Conservation (phyloP, 2,888 invertebrate species). For the Spodoptera picta region DNA sequence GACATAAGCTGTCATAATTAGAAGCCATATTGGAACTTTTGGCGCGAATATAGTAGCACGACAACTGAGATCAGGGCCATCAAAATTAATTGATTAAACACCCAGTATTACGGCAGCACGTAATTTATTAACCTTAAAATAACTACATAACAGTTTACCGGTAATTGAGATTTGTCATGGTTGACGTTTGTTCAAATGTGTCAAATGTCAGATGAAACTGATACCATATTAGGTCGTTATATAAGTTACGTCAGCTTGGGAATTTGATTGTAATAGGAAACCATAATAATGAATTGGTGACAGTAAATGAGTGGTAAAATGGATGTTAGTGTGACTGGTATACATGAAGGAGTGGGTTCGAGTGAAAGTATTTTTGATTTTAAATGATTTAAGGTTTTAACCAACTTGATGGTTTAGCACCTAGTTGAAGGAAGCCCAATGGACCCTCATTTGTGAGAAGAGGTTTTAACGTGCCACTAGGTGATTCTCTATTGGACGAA, state of each 20-base stretch:
- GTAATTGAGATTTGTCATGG: conserved; percentile 44
- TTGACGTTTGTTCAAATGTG: conserved; percentile 42
- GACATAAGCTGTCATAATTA: conserved; percentile 6
- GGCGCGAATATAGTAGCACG: conserved; percentile 15
- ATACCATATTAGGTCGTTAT: conserved; percentile 38
- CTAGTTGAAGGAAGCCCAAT: too few relatives aligned
- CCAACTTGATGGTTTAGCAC: too few relatives aligned
- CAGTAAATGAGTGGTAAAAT: too few relatives aligned
- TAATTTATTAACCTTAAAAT: conserved; percentile 20
- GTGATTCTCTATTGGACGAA: too few relatives aligned
- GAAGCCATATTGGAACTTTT: conserved; percentile 26
- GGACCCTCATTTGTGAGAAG: too few relatives aligned
- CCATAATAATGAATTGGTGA: background rate
- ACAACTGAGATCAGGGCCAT: conserved; percentile 23
- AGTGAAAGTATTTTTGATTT: too few relatives aligned
- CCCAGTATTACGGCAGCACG: conserved; percentile 23
- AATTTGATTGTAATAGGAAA: conserved; percentile 26
- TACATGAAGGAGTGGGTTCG: too few relatives aligned
- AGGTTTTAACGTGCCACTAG: too few relatives aligned
- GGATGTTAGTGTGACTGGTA: too few relatives aligned
- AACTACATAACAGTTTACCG: conserved; percentile 14
- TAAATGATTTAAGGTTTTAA: too few relatives aligned
- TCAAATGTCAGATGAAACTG: conserved; percentile 53
- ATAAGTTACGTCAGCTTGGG: conserved; percentile 27
- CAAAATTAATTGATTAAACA: conserved; percentile 30